Evolutionary conservation across 2,797 vertebrate genomes (phyloP), one percentile per base, ranked within the genome.

Genomic region (Phataginus tricuspis): DNA sequence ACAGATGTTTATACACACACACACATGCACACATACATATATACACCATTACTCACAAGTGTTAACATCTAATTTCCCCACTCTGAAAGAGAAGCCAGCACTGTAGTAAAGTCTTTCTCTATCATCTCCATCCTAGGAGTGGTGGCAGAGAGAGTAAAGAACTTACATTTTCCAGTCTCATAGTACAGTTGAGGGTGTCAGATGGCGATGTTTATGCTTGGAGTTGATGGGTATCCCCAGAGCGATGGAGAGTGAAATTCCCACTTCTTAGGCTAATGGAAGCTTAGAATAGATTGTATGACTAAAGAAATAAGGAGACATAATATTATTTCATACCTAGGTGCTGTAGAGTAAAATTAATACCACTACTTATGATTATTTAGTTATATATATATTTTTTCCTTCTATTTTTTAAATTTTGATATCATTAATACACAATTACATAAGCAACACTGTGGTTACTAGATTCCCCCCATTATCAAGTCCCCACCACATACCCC

Each of bases 311-410:
- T 82, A 23, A 79, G 57, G n/a, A 86, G 13, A 29, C 59, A 75
- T 29, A 77, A 53, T 15, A 25, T 84, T 94, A 86, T 89, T 80
- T 93, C 61, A 93, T 39, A 91, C n/a, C 34, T 96, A 57, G 25
- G 21, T 86, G 49, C 77, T 75, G 0, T 64, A 69, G 57, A 85
- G 55, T 86, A 94, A 92, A 91, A 79, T 91, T 88, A 37, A 86
- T 84, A 91, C 31, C 27, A 61, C 27, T 89, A 57, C 34, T 55
- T 88, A 55, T 71, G 31, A 25, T 83, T 86, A 86, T 94, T 96
- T 92, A 95, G 19, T 91, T 84, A 64, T 68, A 92, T 61, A 25
- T 96, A 39, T 39, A 39, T 39, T 3, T 39, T 39, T 39, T 39
- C 5, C 37, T 5, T 39, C 5, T 5, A 3, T 39, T 39, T 39